Percentiles rank a stretch among this genome's conserved stretches.
phyloP scores from a whole-genome alignment of 2,797 vertebrate genomes.

The Anguilla obscura region DNA sequence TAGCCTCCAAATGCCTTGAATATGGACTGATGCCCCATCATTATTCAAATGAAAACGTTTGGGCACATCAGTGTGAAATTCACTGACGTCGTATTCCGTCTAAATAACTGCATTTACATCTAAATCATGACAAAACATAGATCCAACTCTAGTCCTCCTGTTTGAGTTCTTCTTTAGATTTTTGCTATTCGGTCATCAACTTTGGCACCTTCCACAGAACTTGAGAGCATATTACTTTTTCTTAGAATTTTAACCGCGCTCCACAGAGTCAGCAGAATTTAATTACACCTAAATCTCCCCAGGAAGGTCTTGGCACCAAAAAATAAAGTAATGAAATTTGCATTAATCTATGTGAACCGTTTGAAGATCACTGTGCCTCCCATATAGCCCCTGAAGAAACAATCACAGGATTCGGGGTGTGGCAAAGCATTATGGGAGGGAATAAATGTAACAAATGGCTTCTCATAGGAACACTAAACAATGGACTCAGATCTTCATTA shows the following conservation, averaged over 20 bases:
- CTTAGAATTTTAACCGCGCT: not conserved
- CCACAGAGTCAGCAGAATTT: not conserved
- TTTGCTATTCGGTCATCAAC: not conserved
- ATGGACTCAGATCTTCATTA: not conserved
- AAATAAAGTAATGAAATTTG: not conserved
- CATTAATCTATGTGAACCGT: not conserved
- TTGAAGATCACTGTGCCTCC: not conserved
- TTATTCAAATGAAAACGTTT: not conserved
- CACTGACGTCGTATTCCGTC: not conserved
- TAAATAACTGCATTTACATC: not conserved
- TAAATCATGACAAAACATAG: not conserved
- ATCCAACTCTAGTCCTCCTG: not conserved
- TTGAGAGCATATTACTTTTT: not conserved
- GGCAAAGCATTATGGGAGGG: not conserved
- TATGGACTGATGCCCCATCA: not conserved
- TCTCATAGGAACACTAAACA: not conserved
- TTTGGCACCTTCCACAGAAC: not conserved
- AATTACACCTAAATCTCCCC: not conserved
- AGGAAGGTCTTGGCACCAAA: not conserved
- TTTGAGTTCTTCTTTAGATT: not conserved
- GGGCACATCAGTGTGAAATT: not conserved
- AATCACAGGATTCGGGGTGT: not conserved
- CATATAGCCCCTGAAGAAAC: not conserved
- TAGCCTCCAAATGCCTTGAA: not conserved
- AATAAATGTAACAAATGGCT: not conserved